phyloP scores from a whole-genome alignment of 2,888 invertebrate species.

The Clunio marinus region DNA sequence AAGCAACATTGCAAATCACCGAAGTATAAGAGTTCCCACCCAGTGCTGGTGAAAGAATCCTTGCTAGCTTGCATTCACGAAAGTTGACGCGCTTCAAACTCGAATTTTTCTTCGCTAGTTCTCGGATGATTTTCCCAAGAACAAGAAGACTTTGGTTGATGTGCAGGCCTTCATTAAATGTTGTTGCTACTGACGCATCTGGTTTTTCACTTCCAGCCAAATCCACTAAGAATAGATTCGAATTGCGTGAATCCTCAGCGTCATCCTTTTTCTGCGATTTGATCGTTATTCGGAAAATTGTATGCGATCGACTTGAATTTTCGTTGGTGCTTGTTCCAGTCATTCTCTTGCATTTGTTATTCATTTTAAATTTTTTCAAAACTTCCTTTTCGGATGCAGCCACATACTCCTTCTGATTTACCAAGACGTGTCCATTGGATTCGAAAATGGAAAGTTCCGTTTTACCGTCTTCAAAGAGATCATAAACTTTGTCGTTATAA shows the following conservation, averaged over 20 bases:
- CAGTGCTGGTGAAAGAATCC: slow-evolving; percentile 76
- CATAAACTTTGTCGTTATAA: slow-evolving; percentile 78
- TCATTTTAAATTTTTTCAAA: slow-evolving; percentile 57
- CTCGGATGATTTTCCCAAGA: slow-evolving; percentile 75
- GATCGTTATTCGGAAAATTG: background rate
- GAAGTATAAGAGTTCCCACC: slow-evolving; percentile 85
- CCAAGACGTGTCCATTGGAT: slow-evolving; percentile 56
- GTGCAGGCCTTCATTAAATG: slow-evolving; percentile 74
- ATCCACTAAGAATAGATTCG: slow-evolving; percentile 81
- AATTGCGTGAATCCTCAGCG: slow-evolving; percentile 62
- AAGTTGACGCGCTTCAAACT: slow-evolving; percentile 55
- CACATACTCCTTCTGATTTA: slow-evolving; percentile 56
- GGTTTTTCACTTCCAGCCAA: slow-evolving; percentile 84
- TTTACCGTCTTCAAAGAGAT: slow-evolving; percentile 63
- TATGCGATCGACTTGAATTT: background rate
- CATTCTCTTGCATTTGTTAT: slow-evolving; percentile 65
- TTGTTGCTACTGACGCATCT: slow-evolving; percentile 72
- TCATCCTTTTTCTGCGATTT: slow-evolving; percentile 49
- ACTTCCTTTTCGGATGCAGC: slow-evolving; percentile 61
- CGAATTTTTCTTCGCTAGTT: slow-evolving; percentile 45
- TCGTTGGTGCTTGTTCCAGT: slow-evolving; percentile 75
- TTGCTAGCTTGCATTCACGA: slow-evolving; percentile 80
- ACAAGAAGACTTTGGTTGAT: slow-evolving; percentile 75
- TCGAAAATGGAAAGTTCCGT: slow-evolving; percentile 60
- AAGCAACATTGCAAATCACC: slow-evolving; percentile 80